phyloP scores from a whole-genome alignment of 2,113 vertebrate genomes.

The Dermatemys mawii region DNA sequence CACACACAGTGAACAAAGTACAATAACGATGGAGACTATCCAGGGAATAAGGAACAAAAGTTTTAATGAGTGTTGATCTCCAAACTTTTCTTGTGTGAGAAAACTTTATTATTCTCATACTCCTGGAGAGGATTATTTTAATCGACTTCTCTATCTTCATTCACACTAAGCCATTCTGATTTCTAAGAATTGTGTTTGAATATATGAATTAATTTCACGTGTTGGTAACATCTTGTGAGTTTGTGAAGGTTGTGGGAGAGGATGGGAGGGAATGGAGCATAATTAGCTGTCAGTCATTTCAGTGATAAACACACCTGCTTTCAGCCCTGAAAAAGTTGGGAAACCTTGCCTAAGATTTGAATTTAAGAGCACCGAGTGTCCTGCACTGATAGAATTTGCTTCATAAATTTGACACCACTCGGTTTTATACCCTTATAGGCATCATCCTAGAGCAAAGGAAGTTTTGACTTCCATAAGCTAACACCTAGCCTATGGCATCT shows the following conservation, averaged over 20 bases:
- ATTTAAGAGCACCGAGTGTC: not conserved
- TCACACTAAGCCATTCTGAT: accelerated
- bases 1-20: accelerated
- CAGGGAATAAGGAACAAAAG: not conserved
- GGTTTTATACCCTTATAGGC: not conserved
- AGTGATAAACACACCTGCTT: not conserved
- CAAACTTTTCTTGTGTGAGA: not conserved
- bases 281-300: not conserved
- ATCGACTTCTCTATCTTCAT: not conserved
- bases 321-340: not conserved
- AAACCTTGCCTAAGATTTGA: accelerated
- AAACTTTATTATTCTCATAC: not conserved
- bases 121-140: not conserved
- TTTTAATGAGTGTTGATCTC: not conserved
- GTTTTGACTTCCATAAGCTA: not conserved
- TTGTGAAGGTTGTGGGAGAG: not conserved
- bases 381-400: accelerated
- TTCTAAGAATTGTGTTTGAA: not conserved
- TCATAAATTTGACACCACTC: accelerated
- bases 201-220: not conserved
- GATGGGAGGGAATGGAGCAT: not conserved
- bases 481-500: too few species aligned
- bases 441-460: not conserved
- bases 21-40: not conserved
- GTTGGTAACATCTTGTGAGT: accelerated